Conservation (phyloP, 2,113 vertebrate species). For the Caloenas nicobarica region DNA sequence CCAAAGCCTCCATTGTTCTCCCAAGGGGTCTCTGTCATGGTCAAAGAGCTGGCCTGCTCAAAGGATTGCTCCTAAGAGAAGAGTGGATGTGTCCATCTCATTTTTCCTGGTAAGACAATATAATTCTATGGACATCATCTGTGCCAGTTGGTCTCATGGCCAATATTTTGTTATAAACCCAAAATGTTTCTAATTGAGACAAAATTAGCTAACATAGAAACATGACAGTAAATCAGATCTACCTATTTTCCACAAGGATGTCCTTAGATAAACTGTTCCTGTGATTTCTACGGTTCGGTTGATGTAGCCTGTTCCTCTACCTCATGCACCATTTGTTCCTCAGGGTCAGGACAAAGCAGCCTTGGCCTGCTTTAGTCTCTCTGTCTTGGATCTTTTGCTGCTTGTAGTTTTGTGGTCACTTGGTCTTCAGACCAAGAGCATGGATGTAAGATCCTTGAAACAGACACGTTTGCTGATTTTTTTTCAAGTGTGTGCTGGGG, state of each 20-base stretch:
- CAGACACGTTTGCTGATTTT: neutral
- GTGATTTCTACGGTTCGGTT: neutral
- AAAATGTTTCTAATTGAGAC: neutral
- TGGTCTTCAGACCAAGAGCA: fast-evolving
- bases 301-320: neutral
- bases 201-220: neutral
- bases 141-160: neutral
- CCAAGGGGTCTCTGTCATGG: neutral
- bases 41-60: neutral
- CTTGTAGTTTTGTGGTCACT: neutral
- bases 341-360: neutral
- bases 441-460: neutral
- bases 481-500: neutral
- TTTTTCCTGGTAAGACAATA: neutral
- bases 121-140: neutral
- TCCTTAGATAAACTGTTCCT: neutral
- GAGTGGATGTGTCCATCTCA: neutral
- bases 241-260: neutral
- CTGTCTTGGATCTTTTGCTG: neutral
- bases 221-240: neutral
- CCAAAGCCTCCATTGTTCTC: neutral
- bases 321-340: neutral
- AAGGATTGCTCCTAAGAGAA: neutral
- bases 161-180: neutral
- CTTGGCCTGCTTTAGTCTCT: neutral